phyloP scores from a whole-genome alignment of 2,888 invertebrate species.

The Dicyrtoma fusca region DNA sequence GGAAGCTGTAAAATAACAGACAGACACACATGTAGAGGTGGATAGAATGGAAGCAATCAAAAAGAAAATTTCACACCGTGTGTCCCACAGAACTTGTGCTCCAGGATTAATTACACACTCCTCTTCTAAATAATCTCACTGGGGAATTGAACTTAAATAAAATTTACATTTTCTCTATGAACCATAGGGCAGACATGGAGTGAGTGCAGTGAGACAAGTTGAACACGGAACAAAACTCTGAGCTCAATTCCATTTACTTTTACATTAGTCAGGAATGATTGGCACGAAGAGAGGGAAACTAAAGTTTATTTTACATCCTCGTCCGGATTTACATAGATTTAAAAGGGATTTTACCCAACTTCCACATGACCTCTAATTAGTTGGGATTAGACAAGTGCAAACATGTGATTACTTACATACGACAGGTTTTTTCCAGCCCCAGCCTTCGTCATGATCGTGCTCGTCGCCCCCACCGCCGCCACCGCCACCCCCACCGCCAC shows the following conservation, averaged over 20 bases:
- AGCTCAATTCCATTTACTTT: not conserved
- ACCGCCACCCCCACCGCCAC: conserved; percentile 41
- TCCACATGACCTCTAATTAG: conserved; percentile 2
- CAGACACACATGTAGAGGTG: not conserved
- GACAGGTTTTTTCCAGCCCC: conserved; percentile 33
- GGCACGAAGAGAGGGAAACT: not conserved
- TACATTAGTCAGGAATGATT: not conserved
- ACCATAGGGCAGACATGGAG: not conserved
- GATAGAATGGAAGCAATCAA: not conserved
- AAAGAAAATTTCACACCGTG: too few species aligned
- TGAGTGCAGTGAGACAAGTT: too few species aligned
- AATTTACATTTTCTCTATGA: conserved; percentile 11
- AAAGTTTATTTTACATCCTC: not conserved
- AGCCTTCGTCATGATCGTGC: conserved; percentile 26
- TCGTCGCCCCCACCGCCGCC: conserved; percentile 26
- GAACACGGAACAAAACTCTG: too few species aligned
- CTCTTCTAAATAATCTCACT: conserved; percentile 14
- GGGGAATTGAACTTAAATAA: conserved; percentile 21
- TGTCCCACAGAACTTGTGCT: not conserved
- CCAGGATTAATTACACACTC: conserved; percentile 23
- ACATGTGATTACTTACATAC: conserved; percentile 25
- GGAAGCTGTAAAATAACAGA: conserved; percentile 47
- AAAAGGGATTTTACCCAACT: not conserved
- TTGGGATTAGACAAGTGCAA: not conserved
- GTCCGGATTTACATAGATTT: not conserved